Conservation (phyloP, 1,140 invertebrate species). For the Triops longicaudatus region DNA sequence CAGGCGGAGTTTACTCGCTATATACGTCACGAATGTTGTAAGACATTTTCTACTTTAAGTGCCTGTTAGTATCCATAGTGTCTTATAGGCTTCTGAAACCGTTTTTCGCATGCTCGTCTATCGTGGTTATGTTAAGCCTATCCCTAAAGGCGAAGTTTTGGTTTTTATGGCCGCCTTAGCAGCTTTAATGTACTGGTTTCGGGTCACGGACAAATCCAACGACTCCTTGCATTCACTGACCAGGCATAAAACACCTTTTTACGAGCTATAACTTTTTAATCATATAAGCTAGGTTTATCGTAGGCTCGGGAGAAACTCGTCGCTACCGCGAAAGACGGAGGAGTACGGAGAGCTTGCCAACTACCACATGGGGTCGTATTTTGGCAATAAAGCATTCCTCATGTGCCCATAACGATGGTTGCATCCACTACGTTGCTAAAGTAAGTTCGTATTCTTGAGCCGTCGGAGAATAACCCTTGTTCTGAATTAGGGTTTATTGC, state of each 20-base stretch:
- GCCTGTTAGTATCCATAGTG: background rate
- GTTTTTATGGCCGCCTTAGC: constrained; percentile 26
- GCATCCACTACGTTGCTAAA: background rate
- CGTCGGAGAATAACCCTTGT: background rate
- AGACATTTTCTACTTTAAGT: background rate
- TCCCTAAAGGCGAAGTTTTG: constrained; percentile 52
- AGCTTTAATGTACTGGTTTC: constrained; percentile 24
- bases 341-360: background rate
- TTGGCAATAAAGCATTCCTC: background rate
- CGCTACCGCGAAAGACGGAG: background rate
- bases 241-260: constrained; percentile 3
- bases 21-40: constrained; percentile 73
- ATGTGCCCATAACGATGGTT: background rate
- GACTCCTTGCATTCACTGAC: constrained; percentile 17
- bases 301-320: background rate
- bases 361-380: background rate
- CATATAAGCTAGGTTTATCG: constrained; percentile 7
- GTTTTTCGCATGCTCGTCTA: constrained; percentile 61
- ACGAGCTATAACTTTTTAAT: background rate
- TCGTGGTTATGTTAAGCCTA: constrained; percentile 50
- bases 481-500: background rate
- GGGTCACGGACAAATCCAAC: background rate
- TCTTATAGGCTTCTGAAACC: constrained; percentile 60
- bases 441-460: background rate
- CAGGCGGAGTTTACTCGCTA: constrained; percentile 55